These are phyloP conservation scores for Chymomyza procnemis DNA, from an alignment of 2,888 invertebrate species.

Conservation along the genomic window DNA sequence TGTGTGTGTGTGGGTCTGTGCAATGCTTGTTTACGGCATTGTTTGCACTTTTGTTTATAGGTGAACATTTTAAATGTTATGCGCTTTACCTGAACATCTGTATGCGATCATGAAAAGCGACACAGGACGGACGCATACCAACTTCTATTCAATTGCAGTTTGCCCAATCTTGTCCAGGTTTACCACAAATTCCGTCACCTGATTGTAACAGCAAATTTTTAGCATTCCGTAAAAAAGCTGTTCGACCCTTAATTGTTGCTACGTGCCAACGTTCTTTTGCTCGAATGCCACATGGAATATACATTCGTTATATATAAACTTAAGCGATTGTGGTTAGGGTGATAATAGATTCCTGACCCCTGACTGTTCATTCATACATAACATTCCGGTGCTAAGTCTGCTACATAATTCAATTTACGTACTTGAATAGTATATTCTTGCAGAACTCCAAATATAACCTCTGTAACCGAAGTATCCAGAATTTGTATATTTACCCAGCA, in stretches of 20 bases:
- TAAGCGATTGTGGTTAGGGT: too few species aligned
- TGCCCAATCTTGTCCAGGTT: slow-evolving; percentile 7
- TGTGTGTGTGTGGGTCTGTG: too few species aligned
- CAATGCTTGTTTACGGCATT: slow-evolving; percentile 67
- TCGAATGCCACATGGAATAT: too few species aligned
- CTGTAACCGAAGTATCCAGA: too few species aligned
- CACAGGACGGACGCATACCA: not conserved
- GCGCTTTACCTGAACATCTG: slow-evolving; percentile 27
- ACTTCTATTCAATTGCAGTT: slow-evolving; percentile 2
- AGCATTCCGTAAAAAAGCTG: slow-evolving; percentile 66
- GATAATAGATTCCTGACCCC: too few species aligned
- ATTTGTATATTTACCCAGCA: too few species aligned
- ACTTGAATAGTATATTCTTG: too few species aligned
- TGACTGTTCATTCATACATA: too few species aligned
- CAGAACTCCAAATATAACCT: too few species aligned
- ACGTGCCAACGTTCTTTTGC: too few species aligned
- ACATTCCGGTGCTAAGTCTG: too few species aligned
- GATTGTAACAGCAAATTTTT: slow-evolving; percentile 64
- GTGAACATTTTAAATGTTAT: slow-evolving; percentile 68
- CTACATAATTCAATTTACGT: too few species aligned
- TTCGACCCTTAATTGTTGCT: slow-evolving; percentile 68
- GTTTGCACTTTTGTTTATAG: slow-evolving; percentile 73
- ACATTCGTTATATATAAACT: not conserved
- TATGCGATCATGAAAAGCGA: slow-evolving; percentile 11
- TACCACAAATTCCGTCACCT: not conserved